Evolutionary conservation across 2,888 invertebrate species (phyloP).

Genomic region (Himalopsyche kuldschensis): DNA sequence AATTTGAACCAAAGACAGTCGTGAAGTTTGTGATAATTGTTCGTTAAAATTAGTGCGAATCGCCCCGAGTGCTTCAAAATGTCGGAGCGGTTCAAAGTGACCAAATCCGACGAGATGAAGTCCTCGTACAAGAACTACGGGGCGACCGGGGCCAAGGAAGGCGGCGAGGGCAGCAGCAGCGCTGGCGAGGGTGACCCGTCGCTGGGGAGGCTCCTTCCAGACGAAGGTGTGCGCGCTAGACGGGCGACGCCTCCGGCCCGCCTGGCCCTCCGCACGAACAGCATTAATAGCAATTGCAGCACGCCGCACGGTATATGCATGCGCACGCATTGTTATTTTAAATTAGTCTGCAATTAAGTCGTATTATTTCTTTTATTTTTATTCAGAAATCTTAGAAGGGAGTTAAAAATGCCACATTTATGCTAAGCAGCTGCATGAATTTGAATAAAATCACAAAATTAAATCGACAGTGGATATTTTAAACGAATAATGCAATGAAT

Average conservation of each 20-base stretch:
- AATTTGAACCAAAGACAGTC: background rate
- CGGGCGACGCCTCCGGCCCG: slow-evolving; percentile 43
- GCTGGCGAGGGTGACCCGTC: slow-evolving; percentile 43
- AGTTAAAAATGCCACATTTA: background rate
- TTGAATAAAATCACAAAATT: background rate
- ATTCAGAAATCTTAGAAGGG: background rate
- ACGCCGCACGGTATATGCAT: slow-evolving; percentile 43
- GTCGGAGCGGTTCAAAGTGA: slow-evolving; percentile 65
- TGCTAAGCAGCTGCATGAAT: background rate
- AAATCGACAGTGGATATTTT: background rate
- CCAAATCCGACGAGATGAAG: slow-evolving; percentile 60
- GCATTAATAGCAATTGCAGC: slow-evolving; percentile 50
- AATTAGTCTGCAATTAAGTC: background rate
- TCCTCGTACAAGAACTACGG: slow-evolving; percentile 60
- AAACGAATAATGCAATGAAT: no score
- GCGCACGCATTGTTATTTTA: background rate
- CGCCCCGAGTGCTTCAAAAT: slow-evolving; percentile 47
- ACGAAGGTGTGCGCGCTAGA: slow-evolving; percentile 42
- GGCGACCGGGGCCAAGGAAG: slow-evolving; percentile 50
- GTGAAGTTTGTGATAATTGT: background rate
- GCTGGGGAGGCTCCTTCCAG: slow-evolving; percentile 47
- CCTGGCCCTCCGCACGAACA: slow-evolving; percentile 50
- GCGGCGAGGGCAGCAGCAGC: slow-evolving; percentile 44
- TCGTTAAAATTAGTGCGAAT: background rate
- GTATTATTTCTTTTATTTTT: background rate